phyloP scores from a whole-genome alignment of 2,797 vertebrate genomes.

The Acridotheres tristis region DNA sequence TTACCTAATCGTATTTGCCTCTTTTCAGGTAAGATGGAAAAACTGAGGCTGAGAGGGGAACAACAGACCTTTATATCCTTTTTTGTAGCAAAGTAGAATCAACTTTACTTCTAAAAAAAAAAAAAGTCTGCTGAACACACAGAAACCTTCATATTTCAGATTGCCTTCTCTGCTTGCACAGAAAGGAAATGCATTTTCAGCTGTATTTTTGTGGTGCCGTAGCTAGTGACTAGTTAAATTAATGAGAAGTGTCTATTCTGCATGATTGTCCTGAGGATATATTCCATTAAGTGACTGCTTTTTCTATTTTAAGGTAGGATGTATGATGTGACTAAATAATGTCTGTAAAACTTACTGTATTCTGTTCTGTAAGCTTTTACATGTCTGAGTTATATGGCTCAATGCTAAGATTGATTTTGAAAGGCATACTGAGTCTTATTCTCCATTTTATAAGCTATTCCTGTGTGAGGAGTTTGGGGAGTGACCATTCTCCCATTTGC shows the following conservation, averaged over 20 bases:
- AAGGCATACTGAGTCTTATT: neutral
- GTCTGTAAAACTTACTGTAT: neutral
- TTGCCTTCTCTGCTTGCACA: neutral
- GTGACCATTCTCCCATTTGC: neutral
- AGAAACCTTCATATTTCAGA: neutral
- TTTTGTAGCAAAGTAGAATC: neutral
- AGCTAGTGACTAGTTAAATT: conserved; percentile 20
- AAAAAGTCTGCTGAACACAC: neutral
- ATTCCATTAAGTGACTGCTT: conserved; percentile 10
- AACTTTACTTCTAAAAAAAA: neutral
- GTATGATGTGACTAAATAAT: neutral
- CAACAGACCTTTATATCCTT: neutral
- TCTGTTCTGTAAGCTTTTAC: neutral
- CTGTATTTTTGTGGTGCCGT: conserved; percentile 29
- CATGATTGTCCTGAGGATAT: conserved; percentile 20
- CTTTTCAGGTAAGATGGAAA: neutral
- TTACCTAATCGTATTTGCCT: neutral
- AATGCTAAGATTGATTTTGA: neutral
- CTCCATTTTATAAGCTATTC: neutral
- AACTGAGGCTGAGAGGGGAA: neutral
- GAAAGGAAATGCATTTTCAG: conserved; percentile 28
- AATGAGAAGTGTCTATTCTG: neutral
- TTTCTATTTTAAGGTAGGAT: conserved; percentile 31
- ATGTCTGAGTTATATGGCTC: neutral
- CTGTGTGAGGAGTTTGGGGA: neutral